phyloP scores from a whole-genome alignment of 1,140 invertebrate genomes.

The Onthophagus taurus region DNA sequence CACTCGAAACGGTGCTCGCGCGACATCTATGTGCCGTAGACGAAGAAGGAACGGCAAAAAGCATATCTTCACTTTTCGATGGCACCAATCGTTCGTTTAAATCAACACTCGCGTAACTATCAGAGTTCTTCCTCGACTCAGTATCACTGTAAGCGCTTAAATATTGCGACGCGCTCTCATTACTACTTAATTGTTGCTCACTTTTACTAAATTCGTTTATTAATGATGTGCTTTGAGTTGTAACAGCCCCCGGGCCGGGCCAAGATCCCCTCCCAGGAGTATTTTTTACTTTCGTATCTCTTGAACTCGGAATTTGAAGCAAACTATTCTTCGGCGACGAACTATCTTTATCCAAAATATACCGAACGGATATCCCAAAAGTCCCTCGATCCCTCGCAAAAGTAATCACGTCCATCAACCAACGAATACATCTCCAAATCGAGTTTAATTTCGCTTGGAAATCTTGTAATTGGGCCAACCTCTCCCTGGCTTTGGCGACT shows the following conservation, averaged over 20 bases:
- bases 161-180: conserved; percentile 44
- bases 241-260: conserved; percentile 64
- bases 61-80: conserved; percentile 66
- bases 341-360: conserved; percentile 40
- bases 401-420: conserved; percentile 90
- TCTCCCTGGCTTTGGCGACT: conserved; percentile 73
- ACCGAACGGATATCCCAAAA: conserved; percentile 35
- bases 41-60: conserved; percentile 45
- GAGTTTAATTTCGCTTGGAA: conserved; percentile 71
- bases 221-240: conserved; percentile 37
- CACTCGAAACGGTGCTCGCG: conserved; percentile 45
- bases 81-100: conserved; percentile 51
- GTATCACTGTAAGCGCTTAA: conserved; percentile 41
- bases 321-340: conserved; percentile 38
- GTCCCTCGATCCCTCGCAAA: conserved; percentile 72
- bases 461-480: conserved; percentile 69
- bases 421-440: conserved; percentile 86
- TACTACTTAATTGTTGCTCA: conserved; percentile 62
- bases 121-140: conserved; percentile 52
- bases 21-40: conserved; percentile 33
- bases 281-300: conserved; percentile 64
- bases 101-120: conserved; percentile 46
- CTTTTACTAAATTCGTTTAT: conserved; percentile 72
- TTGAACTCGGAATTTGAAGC: conserved; percentile 60
- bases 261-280: conserved; percentile 69